Evolutionary conservation across 2,888 invertebrate species (phyloP).

Genomic region (Didymodactylos carnosus): DNA sequence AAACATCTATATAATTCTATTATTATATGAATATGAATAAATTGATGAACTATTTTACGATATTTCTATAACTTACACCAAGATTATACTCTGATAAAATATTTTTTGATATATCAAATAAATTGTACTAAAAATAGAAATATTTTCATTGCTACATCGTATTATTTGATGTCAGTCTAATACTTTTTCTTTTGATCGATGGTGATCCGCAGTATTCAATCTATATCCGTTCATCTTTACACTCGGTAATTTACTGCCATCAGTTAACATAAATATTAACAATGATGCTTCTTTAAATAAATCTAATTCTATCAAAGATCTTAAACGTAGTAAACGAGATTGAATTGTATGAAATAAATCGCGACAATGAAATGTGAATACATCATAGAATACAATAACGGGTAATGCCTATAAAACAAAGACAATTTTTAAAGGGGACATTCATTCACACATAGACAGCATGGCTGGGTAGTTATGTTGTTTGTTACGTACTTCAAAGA

Average conservation of each 20-base stretch:
- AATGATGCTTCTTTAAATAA: conserved; percentile 7
- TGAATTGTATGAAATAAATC: conserved; percentile 30
- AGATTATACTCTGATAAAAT: not conserved
- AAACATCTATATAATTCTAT: no score
- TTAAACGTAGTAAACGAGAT: conserved; percentile 19
- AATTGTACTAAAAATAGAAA: not conserved
- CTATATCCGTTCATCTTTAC: not conserved
- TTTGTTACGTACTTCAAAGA: no score
- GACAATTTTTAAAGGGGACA: not conserved
- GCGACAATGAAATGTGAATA: conserved; percentile 28
- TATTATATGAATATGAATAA: not conserved
- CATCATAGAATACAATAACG: conserved; percentile 27
- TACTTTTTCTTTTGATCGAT: not conserved
- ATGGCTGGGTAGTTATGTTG: no score
- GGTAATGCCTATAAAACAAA: conserved; percentile 25
- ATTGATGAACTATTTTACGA: not conserved
- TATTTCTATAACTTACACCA: not conserved
- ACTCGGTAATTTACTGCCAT: not conserved
- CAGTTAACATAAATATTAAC: not conserved
- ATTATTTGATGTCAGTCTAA: not conserved
- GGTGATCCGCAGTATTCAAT: not conserved
- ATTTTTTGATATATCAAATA: not conserved
- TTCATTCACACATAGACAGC: not conserved
- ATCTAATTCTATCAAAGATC: not conserved
- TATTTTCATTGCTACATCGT: no score